Base-by-base conservation (phyloP, 2,888 invertebrate species). In the Phyllotreta cruciferae region DNA sequence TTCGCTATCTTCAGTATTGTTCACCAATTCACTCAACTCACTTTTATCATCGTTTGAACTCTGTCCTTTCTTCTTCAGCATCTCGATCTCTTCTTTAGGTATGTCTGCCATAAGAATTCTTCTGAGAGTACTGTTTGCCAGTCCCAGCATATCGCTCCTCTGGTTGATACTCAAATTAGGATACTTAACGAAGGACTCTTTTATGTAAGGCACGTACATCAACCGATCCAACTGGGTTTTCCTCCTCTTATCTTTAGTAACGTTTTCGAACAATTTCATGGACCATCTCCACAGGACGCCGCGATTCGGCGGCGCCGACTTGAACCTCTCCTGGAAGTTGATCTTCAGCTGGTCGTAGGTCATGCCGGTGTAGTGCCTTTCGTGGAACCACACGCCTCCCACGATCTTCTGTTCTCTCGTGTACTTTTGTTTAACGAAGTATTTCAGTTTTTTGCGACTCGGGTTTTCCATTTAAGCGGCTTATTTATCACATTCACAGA, bases 331-430 rank as follows among this genome's bases (percentile, higher is more conserved):
- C 36, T 9, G 9, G 11, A 50, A 50, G 11, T 50, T 50, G 34
- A 10, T 7, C 6, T n/a, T 34, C 13, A 50, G 3, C 36, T 50
- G 50, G 5, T 50, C 24, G n/a, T n/a, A 34, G 5, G 50, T 50
- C 34, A 50, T 50, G 9, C 50, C 50, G n/a, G 50, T 50, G 11
- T 34, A 50, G 6, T 10, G 24, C 13, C 50, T 34, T 50, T 50
- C 50, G 11, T 50, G 50, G 35, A 13, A 50, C 50, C 50, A 50
- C 5, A 50, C 50, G 8, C 35, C 6, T 3, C 7, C 35, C 8
- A 50, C 50, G 9, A 50, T 50, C 13, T 50, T 14, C 11, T 50
- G 50, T 50, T 50, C 50, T 50, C 50, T 14, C 34, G 50, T 50
- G 13, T 35, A 60, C n/a, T 47, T 24, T 24, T 24, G 24, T 24